phyloP scores from a whole-genome alignment of 2,797 vertebrate species.

The Perodicticus potto region DNA sequence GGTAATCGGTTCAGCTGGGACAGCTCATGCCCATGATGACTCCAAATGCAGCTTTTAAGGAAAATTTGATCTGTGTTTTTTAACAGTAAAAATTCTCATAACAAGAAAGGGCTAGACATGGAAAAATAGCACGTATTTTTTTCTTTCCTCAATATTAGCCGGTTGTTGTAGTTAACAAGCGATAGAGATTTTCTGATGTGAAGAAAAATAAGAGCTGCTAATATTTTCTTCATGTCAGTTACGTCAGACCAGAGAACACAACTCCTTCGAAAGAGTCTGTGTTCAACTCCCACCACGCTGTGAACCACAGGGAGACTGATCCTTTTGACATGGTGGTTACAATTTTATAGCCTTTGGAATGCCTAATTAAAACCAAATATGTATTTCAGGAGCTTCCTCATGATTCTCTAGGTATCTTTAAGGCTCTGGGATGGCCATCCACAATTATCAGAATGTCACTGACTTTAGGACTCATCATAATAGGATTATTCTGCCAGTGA shows the following conservation, averaged over 20 bases:
- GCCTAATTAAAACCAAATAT: slow-evolving; percentile 52
- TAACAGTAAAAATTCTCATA: background rate
- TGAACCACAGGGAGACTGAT: background rate
- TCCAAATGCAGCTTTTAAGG: background rate
- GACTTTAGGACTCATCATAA: background rate
- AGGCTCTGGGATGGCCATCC: background rate
- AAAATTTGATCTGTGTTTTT: background rate
- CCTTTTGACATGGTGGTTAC: slow-evolving; percentile 18
- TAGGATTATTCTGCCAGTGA: background rate
- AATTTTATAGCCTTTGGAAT: background rate
- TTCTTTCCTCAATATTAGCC: slow-evolving; percentile 37
- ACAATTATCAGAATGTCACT: background rate
- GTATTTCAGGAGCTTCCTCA: slow-evolving; percentile 32
- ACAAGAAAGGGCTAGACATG: background rate
- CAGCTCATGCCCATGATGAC: background rate
- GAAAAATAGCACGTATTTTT: background rate
- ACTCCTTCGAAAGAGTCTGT: background rate
- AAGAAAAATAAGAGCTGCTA: background rate
- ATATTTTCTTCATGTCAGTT: background rate
- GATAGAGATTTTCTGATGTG: background rate
- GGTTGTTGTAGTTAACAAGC: background rate
- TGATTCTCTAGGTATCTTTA: background rate
- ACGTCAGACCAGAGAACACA: background rate
- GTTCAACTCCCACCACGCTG: background rate
- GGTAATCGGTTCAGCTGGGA: background rate